Conservation (phyloP, 2,797 vertebrate species). For the Eptatretus atami region DNA sequence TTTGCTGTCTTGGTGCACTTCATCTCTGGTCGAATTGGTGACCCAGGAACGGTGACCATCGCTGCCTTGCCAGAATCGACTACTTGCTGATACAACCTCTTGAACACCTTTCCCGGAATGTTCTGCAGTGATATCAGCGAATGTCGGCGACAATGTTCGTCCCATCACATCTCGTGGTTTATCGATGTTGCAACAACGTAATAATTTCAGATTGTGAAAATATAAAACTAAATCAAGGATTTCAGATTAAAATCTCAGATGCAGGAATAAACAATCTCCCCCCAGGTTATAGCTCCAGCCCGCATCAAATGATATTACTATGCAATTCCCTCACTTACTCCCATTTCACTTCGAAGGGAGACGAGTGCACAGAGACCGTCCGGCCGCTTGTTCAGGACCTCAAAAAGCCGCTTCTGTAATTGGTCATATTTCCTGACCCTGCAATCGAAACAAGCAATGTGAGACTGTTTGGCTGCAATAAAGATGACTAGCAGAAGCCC, state of each 20-base stretch:
- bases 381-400: constrained; percentile 22
- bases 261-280: neutral
- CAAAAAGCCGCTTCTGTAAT: constrained; percentile 46
- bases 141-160: neutral
- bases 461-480: too few species aligned
- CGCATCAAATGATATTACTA: too few species aligned
- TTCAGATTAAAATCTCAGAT: too few species aligned
- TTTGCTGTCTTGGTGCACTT: constrained; percentile 39
- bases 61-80: constrained; percentile 33
- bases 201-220: neutral
- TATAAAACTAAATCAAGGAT: neutral
- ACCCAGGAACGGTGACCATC: constrained; percentile 23
- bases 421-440: constrained; percentile 69
- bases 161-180: neutral
- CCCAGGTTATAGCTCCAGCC: neutral
- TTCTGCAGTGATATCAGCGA: constrained; percentile 16
- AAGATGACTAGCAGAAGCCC: too few species aligned
- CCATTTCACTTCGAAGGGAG: constrained; percentile 32
- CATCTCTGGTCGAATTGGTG: constrained; percentile 29
- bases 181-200: neutral
- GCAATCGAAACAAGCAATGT: constrained; percentile 6
- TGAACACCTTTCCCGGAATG: constrained; percentile 29
- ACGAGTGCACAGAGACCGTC: constrained; percentile 23
- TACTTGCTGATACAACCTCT: constrained; percentile 45
- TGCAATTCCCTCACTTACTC: constrained; percentile 15